Conservation (phyloP, 2,888 invertebrate genomes). For the Idaea aversata region DNA sequence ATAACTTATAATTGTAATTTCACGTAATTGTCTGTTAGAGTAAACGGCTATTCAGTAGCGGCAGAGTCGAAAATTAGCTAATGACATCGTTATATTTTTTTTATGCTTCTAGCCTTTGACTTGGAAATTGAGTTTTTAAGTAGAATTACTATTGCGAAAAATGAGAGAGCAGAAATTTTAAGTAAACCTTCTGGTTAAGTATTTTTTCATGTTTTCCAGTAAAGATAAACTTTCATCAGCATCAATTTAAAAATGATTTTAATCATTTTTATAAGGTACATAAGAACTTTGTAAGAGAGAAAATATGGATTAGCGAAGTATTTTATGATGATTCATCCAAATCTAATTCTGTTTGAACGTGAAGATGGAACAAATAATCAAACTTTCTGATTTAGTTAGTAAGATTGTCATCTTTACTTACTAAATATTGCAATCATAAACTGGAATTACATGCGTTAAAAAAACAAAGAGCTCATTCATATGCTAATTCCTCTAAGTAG, state of each 20-base stretch:
- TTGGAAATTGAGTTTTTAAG: slow-evolving; percentile 1
- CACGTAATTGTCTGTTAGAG: slow-evolving; percentile 43
- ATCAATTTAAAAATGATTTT: background rate
- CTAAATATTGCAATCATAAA: too few relatives aligned
- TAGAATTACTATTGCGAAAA: background rate
- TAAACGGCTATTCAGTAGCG: slow-evolving; percentile 30
- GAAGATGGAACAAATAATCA: too few relatives aligned
- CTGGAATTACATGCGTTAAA: too few relatives aligned
- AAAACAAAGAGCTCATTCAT: too few relatives aligned
- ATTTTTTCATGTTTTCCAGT: background rate
- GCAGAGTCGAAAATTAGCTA: slow-evolving; percentile 10
- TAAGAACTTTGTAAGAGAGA: too few relatives aligned
- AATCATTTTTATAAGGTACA: too few relatives aligned
- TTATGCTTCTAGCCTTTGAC: background rate
- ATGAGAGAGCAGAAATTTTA: background rate
- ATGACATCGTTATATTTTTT: background rate
- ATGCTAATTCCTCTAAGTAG: too few relatives aligned
- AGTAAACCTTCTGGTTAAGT: background rate
- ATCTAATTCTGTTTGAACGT: too few relatives aligned
- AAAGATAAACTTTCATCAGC: background rate
- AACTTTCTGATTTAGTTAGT: too few relatives aligned
- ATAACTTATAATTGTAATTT: slow-evolving; percentile 56
- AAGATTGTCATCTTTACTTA: too few relatives aligned
- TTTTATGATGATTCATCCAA: too few relatives aligned
- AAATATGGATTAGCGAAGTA: too few relatives aligned